Base-by-base conservation (phyloP, 2,888 invertebrate genomes). In the Nemotelus pantherinus region DNA sequence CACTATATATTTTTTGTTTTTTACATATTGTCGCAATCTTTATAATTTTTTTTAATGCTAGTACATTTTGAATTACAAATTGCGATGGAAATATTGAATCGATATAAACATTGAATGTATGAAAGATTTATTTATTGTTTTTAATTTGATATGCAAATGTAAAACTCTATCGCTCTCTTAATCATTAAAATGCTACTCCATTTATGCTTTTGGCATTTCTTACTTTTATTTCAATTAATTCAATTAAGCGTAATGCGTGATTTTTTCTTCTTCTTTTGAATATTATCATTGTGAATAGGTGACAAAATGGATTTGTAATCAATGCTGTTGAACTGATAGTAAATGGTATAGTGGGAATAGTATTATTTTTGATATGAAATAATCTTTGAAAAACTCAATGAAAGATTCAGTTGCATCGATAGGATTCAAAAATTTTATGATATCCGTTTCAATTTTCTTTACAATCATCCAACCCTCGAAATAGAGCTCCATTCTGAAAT, bases 71-170 rank as follows among this genome's bases (percentile, higher is more conserved):
- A 10, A 43, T 70, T 55, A 70, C 39, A 68, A 68, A 45, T 65
- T 47, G 2, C 47, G 44, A 65, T 57, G 48, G 48, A 41, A 25
- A 50, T 68, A 50, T 50, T 50, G n/a, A 68, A 50, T 68, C 50
- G 39, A 25, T 50, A 10, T 71, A 41, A 50, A 72, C 74, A 60
- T 63, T 60, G 57, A 72, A 74, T 60, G 74, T 60, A 74, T 74
- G 63, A 74, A 74, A 60, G 39, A 60, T 48, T 60, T 74, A 41
- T 47, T 58, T 77, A 74, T 74, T 77, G 72, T 72, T 77, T 57
- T 74, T 58, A 77, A 74, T 47, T 77, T 77, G 77, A 77, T 77
- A 77, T 77, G 77, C 77, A 77, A 77, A 72, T 72, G 57, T 72
- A 72, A 72, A 72, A 74, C 39, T 60, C 39, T 60, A 47, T 74